Evolutionary conservation across 2,888 invertebrate genomes (phyloP).

Genomic region (Aspidapion aeneum): DNA sequence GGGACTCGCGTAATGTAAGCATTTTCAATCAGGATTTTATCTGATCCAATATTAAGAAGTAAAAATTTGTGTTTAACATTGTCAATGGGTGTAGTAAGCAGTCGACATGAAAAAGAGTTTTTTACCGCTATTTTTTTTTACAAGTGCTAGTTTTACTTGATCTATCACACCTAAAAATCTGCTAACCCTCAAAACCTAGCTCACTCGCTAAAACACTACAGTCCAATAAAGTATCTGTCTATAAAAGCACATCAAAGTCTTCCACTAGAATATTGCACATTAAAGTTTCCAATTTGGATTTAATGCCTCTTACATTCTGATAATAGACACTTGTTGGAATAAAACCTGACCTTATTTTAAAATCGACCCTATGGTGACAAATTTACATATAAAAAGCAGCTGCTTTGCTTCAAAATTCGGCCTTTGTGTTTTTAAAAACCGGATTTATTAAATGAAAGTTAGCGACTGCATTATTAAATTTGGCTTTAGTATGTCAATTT

Average conservation of each 20-base stretch:
- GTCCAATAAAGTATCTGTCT: neutral
- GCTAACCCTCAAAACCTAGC: neutral
- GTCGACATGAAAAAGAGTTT: neutral
- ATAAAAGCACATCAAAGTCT: neutral
- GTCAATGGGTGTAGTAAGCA: neutral
- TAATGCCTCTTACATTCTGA: neutral
- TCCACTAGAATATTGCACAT: neutral
- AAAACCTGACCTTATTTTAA: no score
- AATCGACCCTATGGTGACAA: no score
- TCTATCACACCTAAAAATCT: neutral
- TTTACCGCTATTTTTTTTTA: neutral
- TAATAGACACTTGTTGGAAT: no score
- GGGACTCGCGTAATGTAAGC: neutral
- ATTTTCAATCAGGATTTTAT: neutral
- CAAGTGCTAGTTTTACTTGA: neutral
- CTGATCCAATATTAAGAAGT: neutral
- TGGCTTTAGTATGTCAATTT: no score
- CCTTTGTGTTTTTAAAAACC: no score
- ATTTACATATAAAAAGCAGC: no score
- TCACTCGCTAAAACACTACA: neutral
- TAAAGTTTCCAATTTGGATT: neutral
- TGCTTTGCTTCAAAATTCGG: no score
- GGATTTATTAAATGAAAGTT: no score
- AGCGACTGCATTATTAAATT: no score
- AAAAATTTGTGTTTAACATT: neutral